phyloP scores from a whole-genome alignment of 1,140 invertebrate genomes.

The Aphidius gifuensis region DNA sequence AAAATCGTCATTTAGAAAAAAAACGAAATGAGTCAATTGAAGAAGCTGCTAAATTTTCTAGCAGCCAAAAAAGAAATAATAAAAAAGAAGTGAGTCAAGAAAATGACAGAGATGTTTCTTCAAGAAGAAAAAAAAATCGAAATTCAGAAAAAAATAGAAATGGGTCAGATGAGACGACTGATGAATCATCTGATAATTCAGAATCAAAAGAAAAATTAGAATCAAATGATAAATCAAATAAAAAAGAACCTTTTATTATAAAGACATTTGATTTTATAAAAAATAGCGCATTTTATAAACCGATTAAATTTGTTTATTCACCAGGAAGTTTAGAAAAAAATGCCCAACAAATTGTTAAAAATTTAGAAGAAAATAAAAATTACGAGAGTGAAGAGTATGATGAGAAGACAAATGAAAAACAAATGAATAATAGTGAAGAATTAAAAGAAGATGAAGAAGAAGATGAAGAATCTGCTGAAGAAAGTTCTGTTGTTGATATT shows the following conservation, averaged over 20 bases:
- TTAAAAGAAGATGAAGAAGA: too few relatives aligned
- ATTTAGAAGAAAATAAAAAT: too few relatives aligned
- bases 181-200: background rate
- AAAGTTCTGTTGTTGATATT: too few relatives aligned
- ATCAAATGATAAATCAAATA: background rate
- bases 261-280: slow-evolving; percentile 32
- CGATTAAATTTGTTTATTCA: slow-evolving; percentile 32
- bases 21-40: background rate
- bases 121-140: background rate
- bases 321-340: slow-evolving; percentile 28
- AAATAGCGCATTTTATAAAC: slow-evolving; percentile 34
- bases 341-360: slow-evolving; percentile 5
- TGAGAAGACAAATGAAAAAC: too few relatives aligned
- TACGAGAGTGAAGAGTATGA: too few relatives aligned
- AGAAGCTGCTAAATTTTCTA: background rate
- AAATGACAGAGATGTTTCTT: background rate
- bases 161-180: background rate
- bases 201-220: background rate
- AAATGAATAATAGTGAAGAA: too few relatives aligned
- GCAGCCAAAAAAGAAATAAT: background rate
- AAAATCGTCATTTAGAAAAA: too few relatives aligned
- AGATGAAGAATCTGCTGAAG: too few relatives aligned
- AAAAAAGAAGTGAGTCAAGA: background rate
- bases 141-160: background rate
- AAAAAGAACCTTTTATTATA: slow-evolving; percentile 1